Base-by-base conservation (phyloP, 2,113 vertebrate species). In the Polypterus senegalus region DNA sequence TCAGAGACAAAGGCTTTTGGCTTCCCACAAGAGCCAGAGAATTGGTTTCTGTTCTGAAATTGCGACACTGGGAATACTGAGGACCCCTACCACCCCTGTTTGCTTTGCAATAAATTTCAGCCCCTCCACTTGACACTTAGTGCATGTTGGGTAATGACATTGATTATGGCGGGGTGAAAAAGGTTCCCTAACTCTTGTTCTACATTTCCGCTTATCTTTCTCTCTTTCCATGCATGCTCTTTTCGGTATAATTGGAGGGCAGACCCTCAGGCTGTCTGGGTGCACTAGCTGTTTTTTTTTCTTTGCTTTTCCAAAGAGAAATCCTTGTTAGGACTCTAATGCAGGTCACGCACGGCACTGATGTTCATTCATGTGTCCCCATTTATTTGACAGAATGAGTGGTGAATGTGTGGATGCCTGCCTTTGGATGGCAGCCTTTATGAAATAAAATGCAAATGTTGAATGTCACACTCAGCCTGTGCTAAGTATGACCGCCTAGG, bases 71-170 rank as follows among this genome's bases (percentile, higher is more conserved):
- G 27, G 27, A 27, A 27, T 3, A 27, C 54, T 60, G 47, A 58
- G 45, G 47, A 47, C 54, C 49, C 27, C 46, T 63, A 58, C 59
- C 61, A n/a, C 53, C 0, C 48, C 62, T 49, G 51, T 58, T 63
- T 46, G 60, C 54, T 43, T 58, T 52, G 60, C 63, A 63, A 60
- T 70, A 69, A 68, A 73, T 57, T 65, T 8, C 63, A 58, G 0
- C 9, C 61, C 61, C 62, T 62, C 46, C 6, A 55, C 70, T 69
- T 57, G 66, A 63, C 66, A 68, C 54, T 44, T 62, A 52, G 52
- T 67, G 68, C 64, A 54, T 66, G 61, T 67, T 66, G 63, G 61
- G 9, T 54, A 43, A 61, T 71, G 71, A 60, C 70, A 70, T 72
- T 63, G 67, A 48, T 64, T 59, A 62, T 43, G 48, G 45, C 47